These are phyloP conservation scores for Dioctria linearis DNA, from an alignment of 2,888 invertebrate species.

Conservation along the genomic window DNA sequence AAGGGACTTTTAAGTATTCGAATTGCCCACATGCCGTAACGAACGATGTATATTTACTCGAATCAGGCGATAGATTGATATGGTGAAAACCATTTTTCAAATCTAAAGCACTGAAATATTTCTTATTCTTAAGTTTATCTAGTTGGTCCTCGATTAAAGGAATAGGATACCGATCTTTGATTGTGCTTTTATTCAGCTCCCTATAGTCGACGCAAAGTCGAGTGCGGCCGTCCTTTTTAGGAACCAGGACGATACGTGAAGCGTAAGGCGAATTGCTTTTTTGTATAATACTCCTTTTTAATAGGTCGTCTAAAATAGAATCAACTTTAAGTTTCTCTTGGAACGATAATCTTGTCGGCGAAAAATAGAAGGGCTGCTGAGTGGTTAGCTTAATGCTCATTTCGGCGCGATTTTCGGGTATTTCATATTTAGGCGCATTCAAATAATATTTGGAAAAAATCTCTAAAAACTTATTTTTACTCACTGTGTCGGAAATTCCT, in stretches of 20 bases:
- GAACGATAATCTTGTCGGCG: no score
- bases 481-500: no score
- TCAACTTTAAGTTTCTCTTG: no score
- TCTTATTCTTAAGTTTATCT: background rate
- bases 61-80: background rate
- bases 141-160: background rate
- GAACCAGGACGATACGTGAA: background rate
- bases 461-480: no score
- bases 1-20: background rate
- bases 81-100: background rate
- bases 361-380: no score
- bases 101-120: background rate
- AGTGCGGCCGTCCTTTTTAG: background rate
- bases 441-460: no score
- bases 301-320: no score
- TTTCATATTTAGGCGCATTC: no score
- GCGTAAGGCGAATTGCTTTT: no score
- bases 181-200: background rate
- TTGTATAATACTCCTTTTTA: no score
- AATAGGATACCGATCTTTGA: background rate
- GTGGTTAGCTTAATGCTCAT: no score
- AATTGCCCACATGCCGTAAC: background rate
- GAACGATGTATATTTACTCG: background rate
- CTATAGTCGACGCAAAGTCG: background rate
- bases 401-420: no score